Evolutionary conservation across 2,797 vertebrate species (phyloP).

Genomic region (Mallotus villosus): DNA sequence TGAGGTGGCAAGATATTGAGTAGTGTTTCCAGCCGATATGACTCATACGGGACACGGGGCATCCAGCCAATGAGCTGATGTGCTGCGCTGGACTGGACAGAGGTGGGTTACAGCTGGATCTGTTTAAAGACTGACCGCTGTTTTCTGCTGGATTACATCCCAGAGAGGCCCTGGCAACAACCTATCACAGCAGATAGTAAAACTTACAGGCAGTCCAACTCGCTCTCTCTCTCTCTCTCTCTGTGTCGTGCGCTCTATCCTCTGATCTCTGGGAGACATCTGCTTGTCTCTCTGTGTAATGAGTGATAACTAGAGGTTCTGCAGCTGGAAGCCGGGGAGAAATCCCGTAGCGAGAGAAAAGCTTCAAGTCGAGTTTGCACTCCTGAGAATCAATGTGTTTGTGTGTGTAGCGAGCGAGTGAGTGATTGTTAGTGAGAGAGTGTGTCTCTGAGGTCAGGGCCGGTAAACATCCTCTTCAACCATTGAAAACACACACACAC

Average conservation of each 20-base stretch:
- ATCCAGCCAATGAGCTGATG: background rate
- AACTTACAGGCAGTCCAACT: background rate
- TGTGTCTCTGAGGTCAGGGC: too few species aligned
- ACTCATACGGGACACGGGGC: background rate
- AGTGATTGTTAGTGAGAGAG: too few species aligned
- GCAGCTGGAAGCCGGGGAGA: too few species aligned
- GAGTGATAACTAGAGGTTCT: too few species aligned
- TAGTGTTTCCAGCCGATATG: background rate
- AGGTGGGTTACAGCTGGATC: constrained; percentile 15
- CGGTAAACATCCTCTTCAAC: too few species aligned
- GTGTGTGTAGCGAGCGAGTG: too few species aligned
- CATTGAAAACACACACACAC: too few species aligned
- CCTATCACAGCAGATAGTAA: background rate
- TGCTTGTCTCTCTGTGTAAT: too few species aligned
- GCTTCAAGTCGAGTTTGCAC: too few species aligned
- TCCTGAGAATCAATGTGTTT: too few species aligned
- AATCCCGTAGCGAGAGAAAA: too few species aligned
- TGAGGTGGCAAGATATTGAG: too few species aligned
- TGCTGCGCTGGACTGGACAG: background rate
- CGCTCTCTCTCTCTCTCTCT: background rate
- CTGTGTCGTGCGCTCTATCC: background rate
- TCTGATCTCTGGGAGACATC: background rate
- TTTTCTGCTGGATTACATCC: background rate
- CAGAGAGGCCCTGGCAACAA: background rate
- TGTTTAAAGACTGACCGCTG: constrained; percentile 3